Conservation (phyloP, 2,888 invertebrate species). For the Petrolisthes cinctipes region DNA sequence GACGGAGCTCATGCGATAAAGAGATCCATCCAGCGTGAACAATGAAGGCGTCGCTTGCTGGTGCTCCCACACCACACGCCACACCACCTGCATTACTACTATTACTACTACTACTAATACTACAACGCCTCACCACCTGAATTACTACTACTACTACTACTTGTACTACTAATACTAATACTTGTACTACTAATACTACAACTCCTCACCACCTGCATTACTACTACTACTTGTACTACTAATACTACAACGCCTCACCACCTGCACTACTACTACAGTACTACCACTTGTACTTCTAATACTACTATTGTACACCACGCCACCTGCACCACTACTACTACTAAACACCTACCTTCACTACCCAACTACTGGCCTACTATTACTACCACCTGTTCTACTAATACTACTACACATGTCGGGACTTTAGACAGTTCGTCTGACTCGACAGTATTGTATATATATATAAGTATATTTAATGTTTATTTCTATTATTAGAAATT, state of each 20-base stretch:
- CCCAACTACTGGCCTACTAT: too few relatives aligned
- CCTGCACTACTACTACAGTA: not conserved
- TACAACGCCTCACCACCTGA: not conserved
- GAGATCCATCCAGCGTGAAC: constrained; percentile 21
- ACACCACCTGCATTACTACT: not conserved
- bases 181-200: not conserved
- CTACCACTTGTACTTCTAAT: too few relatives aligned
- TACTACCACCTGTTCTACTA: too few relatives aligned
- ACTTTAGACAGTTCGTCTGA: too few relatives aligned
- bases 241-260: not conserved
- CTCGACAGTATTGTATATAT: too few relatives aligned
- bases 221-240: not conserved
- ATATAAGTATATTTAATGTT: too few relatives aligned
- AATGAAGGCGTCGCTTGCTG: not conserved
- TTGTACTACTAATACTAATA: not conserved
- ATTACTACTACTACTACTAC: not conserved
- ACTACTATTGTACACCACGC: too few relatives aligned
- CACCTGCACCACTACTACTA: too few relatives aligned
- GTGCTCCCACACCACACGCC: not conserved
- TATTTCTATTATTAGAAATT: too few relatives aligned
- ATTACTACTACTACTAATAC: not conserved
- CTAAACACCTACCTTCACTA: too few relatives aligned
- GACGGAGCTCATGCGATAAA: constrained; percentile 17
- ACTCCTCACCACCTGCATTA: not conserved
- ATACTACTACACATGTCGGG: too few relatives aligned